Evolutionary conservation across 2,888 invertebrate species (phyloP).

Genomic region (Eucera pruinosa): DNA sequence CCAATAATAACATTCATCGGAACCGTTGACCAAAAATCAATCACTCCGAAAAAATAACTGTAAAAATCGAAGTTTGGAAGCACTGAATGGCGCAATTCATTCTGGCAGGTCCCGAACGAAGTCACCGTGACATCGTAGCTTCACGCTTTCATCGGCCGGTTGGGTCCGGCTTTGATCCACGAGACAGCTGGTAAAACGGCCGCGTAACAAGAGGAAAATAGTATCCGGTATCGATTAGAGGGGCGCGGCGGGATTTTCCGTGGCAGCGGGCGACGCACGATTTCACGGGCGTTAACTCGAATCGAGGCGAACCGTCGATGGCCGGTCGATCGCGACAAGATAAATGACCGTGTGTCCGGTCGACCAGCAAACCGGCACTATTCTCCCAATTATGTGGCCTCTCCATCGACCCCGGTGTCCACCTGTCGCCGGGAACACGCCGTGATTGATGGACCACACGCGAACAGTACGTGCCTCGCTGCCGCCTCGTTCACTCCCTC

Average conservation of each 20-base stretch:
- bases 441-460: conserved; percentile 78
- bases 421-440: conserved; percentile 77
- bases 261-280: conserved; percentile 72
- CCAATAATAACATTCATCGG: no score
- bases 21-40: no score
- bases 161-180: conserved; percentile 37
- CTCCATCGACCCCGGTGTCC: conserved; percentile 75
- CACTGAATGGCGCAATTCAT: background rate
- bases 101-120: background rate
- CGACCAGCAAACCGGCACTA: conserved; percentile 77
- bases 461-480: conserved; percentile 65
- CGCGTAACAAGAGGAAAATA: conserved; percentile 60
- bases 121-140: conserved; percentile 21
- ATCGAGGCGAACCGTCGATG: conserved; percentile 73
- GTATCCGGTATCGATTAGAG: conserved; percentile 64
- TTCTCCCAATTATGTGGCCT: conserved; percentile 77
- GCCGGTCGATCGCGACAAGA: conserved; percentile 77
- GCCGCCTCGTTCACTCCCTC: conserved; percentile 42
- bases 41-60: no score
- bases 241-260: conserved; percentile 67
- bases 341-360: conserved; percentile 78
- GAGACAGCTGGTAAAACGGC: conserved; percentile 56
- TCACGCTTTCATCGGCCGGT: conserved; percentile 41
- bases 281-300: conserved; percentile 77
- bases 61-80: background rate